Evolutionary conservation across 2,888 invertebrate species (phyloP).

Genomic region (Parapristionchus giblindavisi): DNA sequence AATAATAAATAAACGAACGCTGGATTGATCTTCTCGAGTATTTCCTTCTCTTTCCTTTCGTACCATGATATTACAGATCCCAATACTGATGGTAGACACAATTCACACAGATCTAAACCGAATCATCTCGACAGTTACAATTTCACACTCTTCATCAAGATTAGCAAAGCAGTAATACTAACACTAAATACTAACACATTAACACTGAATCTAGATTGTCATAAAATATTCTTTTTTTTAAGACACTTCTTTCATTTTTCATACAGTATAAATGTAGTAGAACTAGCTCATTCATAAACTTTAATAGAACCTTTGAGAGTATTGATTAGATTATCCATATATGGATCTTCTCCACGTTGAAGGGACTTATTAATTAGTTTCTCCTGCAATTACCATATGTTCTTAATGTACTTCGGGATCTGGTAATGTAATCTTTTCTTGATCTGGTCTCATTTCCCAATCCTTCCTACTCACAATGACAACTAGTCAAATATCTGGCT

Average conservation of each 20-base stretch:
- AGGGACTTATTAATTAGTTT: conserved; percentile 92
- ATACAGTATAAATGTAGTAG: conserved; percentile 37
- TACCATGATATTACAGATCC: conserved; percentile 94
- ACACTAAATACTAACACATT: too few species aligned
- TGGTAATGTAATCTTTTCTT: too few species aligned
- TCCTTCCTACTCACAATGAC: too few species aligned
- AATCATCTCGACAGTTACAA: too few species aligned
- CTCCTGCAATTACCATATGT: conserved; percentile 81
- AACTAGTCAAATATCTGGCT: too few species aligned
- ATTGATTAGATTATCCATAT: conserved; percentile 79
- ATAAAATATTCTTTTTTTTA: too few species aligned
- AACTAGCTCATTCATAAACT: conserved; percentile 1
- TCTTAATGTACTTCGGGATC: too few species aligned
- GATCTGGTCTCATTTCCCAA: too few species aligned
- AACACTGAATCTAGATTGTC: too few species aligned
- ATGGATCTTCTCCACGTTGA: conserved; percentile 92
- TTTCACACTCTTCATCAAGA: too few species aligned
- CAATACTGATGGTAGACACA: conserved; percentile 92
- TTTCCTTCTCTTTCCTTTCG: conserved; percentile 52
- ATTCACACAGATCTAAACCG: conserved; percentile 80
- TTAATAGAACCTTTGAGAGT: conserved; percentile 51
- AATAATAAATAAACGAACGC: conserved; percentile 40
- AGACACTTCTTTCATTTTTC: too few species aligned
- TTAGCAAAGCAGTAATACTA: too few species aligned
- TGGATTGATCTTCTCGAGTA: conserved; percentile 44